phyloP scores from a whole-genome alignment of 2,888 invertebrate species.

The Cantharis lateralis region DNA sequence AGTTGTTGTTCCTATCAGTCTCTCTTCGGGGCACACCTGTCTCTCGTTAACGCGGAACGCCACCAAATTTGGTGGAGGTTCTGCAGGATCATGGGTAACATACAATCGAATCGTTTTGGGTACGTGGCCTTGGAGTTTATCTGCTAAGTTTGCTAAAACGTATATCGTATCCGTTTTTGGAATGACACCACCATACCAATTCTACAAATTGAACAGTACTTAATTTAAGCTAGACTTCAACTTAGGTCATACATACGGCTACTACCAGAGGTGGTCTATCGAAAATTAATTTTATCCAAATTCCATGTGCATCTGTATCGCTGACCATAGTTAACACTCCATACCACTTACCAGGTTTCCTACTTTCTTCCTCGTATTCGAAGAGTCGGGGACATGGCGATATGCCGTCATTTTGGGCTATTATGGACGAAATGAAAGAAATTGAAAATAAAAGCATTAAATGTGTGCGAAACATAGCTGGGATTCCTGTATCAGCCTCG shows the following conservation, averaged over 20 bases:
- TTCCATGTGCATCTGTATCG: constrained; percentile 62
- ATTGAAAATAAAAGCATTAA: neutral
- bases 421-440: neutral
- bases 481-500: no score
- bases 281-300: constrained; percentile 63
- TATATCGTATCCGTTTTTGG: constrained; percentile 64
- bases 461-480: neutral
- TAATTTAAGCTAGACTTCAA: neutral
- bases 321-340: constrained; percentile 63
- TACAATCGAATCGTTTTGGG: constrained; percentile 63
- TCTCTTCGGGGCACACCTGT: constrained; percentile 59
- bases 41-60: constrained; percentile 63
- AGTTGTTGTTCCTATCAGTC: constrained; percentile 10
- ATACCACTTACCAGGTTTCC: constrained; percentile 61
- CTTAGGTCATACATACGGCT: constrained; percentile 57
- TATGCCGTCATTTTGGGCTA: neutral
- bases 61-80: constrained; percentile 59
- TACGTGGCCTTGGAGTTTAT: constrained; percentile 60
- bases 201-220: constrained; percentile 55
- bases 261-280: constrained; percentile 65
- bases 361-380: constrained; percentile 45
- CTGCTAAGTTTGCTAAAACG: constrained; percentile 63
- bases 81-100: constrained; percentile 61
- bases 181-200: constrained; percentile 62
- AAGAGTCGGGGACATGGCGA: constrained; percentile 63